Evolutionary conservation across 1,140 invertebrate species (phyloP), one percentile per base, ranked within the genome.

Genomic region (Delia radicum): DNA sequence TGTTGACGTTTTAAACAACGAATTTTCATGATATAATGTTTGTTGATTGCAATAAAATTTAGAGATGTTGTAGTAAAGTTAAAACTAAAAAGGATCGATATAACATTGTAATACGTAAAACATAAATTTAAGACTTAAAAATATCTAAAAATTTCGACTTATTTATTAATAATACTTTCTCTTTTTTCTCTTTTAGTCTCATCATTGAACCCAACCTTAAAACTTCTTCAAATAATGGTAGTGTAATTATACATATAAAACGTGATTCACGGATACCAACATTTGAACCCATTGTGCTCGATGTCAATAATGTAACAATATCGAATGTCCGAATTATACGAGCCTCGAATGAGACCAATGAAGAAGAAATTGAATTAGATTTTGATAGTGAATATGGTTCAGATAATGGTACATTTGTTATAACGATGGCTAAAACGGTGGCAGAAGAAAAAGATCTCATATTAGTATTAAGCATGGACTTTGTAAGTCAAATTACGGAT

Each of bases 401-500:
- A 0, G 77, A 81, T 3, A 85, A 86, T 75, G 75, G 79, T 15
- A 83, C 82, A 3, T 86, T 83, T 79, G 77, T 86, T 18, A 75
- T 86, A 10, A 79, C 55, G 0, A 21, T 85, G 62, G 31, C 72
- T 27, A 79, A 80, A 73, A 26, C 72, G 0, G 21, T 82, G 62
- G 78, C 78, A 0, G 69, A 18, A 7, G 79, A 85, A 13, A 5
- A 42, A 0, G 62, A 77, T 8, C 55, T 84, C 15, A 77, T 73
- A 5, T 26, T 85, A 28, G 55, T 89, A 1, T 76, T 93, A 4
- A 80, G 87, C 71, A 85, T 93, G 77, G 88, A 88, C 6, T 96
- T 93, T 80, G 87, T 87, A 12, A 93, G 92, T 0, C 88, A 88
- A 75, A 80, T 95, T 18, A 88, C 89, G 21, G 89, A 90, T 18